Percentiles rank a stretch among this genome's conserved stretches.
Evolutionary conservation across 2,113 vertebrate species (phyloP).

Genomic region (Rostratula benghalensis): DNA sequence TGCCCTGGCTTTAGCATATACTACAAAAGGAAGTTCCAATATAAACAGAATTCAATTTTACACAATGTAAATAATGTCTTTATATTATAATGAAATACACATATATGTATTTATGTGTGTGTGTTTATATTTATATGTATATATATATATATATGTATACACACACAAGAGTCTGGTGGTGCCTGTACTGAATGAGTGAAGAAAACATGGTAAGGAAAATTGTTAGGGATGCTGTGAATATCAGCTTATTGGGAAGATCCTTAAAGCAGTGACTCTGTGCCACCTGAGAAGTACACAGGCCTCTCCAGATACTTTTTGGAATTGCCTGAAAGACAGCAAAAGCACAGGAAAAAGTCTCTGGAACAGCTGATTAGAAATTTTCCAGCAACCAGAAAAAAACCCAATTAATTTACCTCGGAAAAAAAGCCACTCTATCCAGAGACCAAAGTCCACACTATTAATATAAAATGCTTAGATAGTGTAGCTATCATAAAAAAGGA

Average conservation of each 20-base stretch:
- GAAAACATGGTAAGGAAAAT: not conserved
- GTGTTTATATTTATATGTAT: fast-evolving
- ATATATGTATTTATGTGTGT: fast-evolving
- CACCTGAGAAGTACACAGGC: not conserved
- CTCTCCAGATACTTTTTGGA: not conserved
- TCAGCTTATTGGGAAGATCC: not conserved
- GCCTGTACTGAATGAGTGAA: not conserved
- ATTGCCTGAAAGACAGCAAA: not conserved
- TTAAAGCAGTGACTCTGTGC: slow-evolving; percentile 5
- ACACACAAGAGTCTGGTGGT: not conserved
- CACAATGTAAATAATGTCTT: not conserved
- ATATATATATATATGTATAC: not conserved
- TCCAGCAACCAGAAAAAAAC: slow-evolving; percentile 41
- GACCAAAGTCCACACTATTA: slow-evolving; percentile 24
- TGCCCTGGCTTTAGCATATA: not conserved
- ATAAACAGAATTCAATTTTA: not conserved
- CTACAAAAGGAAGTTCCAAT: not conserved
- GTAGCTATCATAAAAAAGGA: not conserved
- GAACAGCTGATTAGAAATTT: slow-evolving; percentile 60
- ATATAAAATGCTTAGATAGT: not conserved
- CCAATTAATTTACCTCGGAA: slow-evolving; percentile 53
- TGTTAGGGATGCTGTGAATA: not conserved
- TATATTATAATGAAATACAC: not conserved
- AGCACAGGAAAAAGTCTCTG: not conserved
- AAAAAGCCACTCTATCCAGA: not conserved